phyloP scores from a whole-genome alignment of 2,797 vertebrate genomes.

The Poeciliopsis paucimaculata region DNA sequence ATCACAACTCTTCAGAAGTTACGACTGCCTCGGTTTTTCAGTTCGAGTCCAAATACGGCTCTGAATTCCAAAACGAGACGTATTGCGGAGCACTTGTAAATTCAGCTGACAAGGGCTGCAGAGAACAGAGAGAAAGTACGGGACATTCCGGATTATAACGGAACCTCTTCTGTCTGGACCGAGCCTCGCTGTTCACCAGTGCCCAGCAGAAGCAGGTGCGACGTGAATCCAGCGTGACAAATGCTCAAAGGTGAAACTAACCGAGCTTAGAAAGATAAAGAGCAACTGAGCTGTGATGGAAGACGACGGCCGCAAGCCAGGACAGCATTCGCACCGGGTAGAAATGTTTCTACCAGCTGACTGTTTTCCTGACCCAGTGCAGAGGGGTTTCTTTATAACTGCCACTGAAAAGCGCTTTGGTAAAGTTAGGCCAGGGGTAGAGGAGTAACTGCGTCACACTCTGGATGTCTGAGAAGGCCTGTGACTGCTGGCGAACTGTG shows the following conservation, averaged over 20 bases:
- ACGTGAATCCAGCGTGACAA: conserved; percentile 19
- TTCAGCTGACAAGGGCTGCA: not conserved
- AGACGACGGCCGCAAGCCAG: conserved; percentile 62
- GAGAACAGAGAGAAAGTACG: conserved; percentile 6
- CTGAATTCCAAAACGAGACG: conserved; percentile 20
- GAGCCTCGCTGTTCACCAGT: conserved; percentile 12
- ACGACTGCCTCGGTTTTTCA: not conserved
- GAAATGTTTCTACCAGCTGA: conserved; percentile 37
- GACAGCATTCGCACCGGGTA: conserved; percentile 57
- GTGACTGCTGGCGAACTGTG: conserved; percentile 62
- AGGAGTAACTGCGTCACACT: conserved; percentile 41
- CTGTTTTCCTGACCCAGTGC: conserved; percentile 39
- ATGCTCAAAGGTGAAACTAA: conserved; percentile 29
- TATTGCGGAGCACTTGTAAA: not conserved
- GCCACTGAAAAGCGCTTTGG: conserved; percentile 69
- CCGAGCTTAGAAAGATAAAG: conserved; percentile 27
- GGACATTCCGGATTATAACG: not conserved
- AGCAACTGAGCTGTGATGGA: conserved; percentile 60
- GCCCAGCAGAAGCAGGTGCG: not conserved
- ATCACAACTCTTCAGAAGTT: not conserved
- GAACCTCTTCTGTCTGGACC: conserved; percentile 6
- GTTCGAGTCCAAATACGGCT: conserved; percentile 7
- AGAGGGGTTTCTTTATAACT: conserved; percentile 1
- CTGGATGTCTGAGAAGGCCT: conserved; percentile 51
- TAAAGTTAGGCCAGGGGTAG: conserved; percentile 46